Base-by-base conservation (phyloP, 2,797 vertebrate species). In the Orientallactaga sibirica region DNA sequence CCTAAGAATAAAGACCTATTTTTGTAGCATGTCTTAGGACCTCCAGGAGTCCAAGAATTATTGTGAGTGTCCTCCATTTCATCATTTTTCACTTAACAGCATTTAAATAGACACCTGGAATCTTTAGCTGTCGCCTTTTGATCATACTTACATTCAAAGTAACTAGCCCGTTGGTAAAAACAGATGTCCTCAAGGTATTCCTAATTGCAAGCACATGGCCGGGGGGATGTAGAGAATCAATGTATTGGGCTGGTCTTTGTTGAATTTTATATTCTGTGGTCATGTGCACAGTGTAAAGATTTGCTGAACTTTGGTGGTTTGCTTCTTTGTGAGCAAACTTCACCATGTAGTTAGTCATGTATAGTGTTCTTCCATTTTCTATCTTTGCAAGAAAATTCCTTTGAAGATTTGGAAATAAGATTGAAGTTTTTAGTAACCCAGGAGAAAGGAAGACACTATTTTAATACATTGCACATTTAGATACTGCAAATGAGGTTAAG, bases 21-120 rank as follows among this genome's bases (percentile, higher is more conserved):
- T 97, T 97, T 97, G 97, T 97, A 97, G 97, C 97, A 97, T 97
- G 97, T 97, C 97, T 97, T 97, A 97, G 97, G 97, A 97, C 95
- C 96, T 97, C 96, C 96, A 97, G 96, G 97, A 97, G 97, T 97
- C 96, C 94, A 97, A 97, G 96, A 97, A 88, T 97, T 97, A 97
- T 97, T 97, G 94, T 96, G 97, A 93, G 95, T 97, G 97, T 97
- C 82, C 94, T 97, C 96, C 95, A 97, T 96, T 96, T 97, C 81
- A 96, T 97, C 88, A 67, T 94, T 92, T 94, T 97, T 91, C 83
- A 93, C 90, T 95, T 94, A 97, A 93, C 96, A 96, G 90, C 95
- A 88, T 96, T 90, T 91, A 77, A 95, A 88, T 94, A 96, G 96
- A 96, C 85, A 95, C 27, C 91, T 95, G 94, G 67, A 91, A 93